Evolutionary conservation across 1,140 invertebrate species (phyloP).

Genomic region (Trichoplusia ni): DNA sequence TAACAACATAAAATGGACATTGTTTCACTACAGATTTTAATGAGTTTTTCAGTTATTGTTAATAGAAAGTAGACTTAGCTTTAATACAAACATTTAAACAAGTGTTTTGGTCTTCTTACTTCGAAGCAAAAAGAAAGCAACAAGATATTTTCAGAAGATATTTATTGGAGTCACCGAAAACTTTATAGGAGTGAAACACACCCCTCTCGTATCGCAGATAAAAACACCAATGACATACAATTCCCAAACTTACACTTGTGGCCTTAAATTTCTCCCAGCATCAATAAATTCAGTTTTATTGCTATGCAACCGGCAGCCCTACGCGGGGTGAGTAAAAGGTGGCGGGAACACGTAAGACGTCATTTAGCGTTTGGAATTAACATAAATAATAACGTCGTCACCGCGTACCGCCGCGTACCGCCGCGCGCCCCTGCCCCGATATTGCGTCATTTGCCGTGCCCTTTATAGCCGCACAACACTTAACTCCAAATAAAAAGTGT

Average conservation of each 20-base stretch:
- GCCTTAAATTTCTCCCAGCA: not conserved
- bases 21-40: no score
- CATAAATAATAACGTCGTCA: constrained; percentile 78
- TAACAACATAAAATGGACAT: no score
- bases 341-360: constrained; percentile 70
- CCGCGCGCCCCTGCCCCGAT: constrained; percentile 38
- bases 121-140: no score
- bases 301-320: constrained; percentile 32
- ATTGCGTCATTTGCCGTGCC: constrained; percentile 72
- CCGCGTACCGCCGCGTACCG: no score
- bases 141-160: no score
- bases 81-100: no score
- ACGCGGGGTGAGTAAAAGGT: constrained; percentile 48
- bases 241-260: constrained; percentile 15
- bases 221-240: constrained; percentile 14
- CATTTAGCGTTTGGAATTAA: constrained; percentile 75
- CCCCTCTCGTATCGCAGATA: not conserved
- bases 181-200: no score
- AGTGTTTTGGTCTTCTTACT: no score
- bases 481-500: constrained; percentile 75
- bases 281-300: constrained; percentile 31
- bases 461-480: constrained; percentile 72
- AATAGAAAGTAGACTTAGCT: no score
- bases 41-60: no score
- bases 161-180: no score